phyloP scores from a whole-genome alignment of 2,113 vertebrate genomes.

The Pholis gunnellus region DNA sequence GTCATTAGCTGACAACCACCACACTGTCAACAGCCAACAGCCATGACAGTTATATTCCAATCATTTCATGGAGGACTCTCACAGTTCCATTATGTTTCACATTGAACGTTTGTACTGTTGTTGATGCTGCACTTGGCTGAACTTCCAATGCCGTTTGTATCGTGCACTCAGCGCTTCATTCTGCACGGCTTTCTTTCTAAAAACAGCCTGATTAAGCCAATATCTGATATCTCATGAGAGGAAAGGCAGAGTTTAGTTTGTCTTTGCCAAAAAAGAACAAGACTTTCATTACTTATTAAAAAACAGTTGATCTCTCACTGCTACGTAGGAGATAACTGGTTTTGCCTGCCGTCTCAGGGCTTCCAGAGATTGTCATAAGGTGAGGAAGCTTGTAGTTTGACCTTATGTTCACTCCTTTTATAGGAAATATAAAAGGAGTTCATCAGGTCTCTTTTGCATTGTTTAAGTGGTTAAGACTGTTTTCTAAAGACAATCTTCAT shows the following conservation, averaged over 20 bases:
- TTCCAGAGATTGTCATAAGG: neutral
- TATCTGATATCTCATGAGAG: neutral
- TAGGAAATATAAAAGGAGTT: neutral
- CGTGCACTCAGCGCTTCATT: neutral
- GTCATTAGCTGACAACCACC: too few relatives aligned
- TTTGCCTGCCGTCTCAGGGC: too few relatives aligned
- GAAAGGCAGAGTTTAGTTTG: neutral
- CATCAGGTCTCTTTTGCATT: neutral
- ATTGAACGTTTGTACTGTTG: neutral
- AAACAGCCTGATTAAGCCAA: neutral
- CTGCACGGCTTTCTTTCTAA: neutral
- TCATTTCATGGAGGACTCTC: neutral
- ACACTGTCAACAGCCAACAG: neutral
- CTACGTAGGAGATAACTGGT: neutral
- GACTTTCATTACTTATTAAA: neutral
- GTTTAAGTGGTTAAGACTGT: neutral
- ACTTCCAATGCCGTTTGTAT: neutral
- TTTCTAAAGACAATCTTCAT: neutral
- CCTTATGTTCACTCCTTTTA: neutral
- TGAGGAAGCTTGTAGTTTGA: neutral
- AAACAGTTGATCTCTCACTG: neutral
- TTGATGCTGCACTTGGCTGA: neutral
- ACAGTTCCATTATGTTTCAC: neutral
- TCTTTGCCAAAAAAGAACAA: neutral
- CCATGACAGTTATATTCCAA: too few relatives aligned